Percentiles rank a stretch among this genome's conserved stretches.
These are phyloP conservation scores for Emydoidea blandingii DNA, from an alignment of 2,797 vertebrate genomes.

Conservation along the genomic window DNA sequence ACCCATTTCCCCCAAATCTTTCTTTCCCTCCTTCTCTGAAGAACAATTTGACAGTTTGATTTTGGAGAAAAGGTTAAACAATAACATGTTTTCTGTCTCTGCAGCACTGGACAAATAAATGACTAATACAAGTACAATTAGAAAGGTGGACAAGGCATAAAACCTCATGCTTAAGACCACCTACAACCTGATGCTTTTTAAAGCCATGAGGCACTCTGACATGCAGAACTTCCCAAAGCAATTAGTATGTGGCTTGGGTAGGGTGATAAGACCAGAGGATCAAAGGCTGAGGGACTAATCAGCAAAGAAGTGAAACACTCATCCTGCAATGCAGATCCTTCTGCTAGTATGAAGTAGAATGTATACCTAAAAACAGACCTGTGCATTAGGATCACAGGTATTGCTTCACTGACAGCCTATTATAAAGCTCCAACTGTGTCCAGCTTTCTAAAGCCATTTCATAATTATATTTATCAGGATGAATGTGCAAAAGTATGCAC, in stretches of 20 bases:
- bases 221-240: not conserved
- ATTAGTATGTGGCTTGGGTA: slow-evolving; percentile 6
- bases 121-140: not conserved
- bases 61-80: slow-evolving; percentile 46
- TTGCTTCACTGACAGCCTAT: slow-evolving; percentile 58
- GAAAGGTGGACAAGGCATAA: slow-evolving; percentile 8
- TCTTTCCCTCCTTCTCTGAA: slow-evolving; percentile 52
- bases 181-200: slow-evolving; percentile 18
- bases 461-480: slow-evolving; percentile 60
- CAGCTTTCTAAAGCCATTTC: slow-evolving; percentile 62
- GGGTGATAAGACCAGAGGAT: not conserved
- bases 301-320: not conserved
- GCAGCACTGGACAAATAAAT: not conserved
- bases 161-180: not conserved
- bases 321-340: not conserved
- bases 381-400: slow-evolving; percentile 54
- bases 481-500: slow-evolving; percentile 34
- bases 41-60: slow-evolving; percentile 51
- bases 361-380: slow-evolving; percentile 44
- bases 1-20: slow-evolving; percentile 47
- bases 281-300: slow-evolving; percentile 19
- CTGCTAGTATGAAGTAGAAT: slow-evolving; percentile 18
- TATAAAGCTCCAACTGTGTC: slow-evolving; percentile 69
- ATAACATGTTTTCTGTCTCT: slow-evolving; percentile 1
- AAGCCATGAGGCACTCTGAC: not conserved